Base-by-base conservation (phyloP, 2,888 invertebrate genomes). In the Molorchus minor region DNA sequence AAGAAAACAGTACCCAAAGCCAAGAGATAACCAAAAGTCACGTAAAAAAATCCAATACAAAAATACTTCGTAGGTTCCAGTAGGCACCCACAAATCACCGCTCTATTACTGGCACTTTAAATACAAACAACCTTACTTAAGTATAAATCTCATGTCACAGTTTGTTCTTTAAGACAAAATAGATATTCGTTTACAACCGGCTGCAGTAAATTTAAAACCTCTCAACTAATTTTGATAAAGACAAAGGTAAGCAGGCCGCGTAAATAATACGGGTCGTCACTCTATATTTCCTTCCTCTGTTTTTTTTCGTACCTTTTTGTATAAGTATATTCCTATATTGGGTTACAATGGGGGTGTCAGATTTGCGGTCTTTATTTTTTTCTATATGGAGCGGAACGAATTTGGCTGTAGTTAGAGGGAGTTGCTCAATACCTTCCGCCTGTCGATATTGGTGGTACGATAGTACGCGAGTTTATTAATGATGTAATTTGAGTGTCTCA, bases 1-100 rank as follows among this genome's bases (percentile, higher is more conserved):
- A 84, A 84, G 85, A 87, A 87, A 85, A 80, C 87, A 87, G 87
- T 86, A 81, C 84, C 84, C 87, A 69, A 70, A 69, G 59, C 68
- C 68, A 51, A 56, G 29, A 15, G 15, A 3, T 21, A 25, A 30
- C 10, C n/a, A n/a, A n/a, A n/a, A 20, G 21, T 15, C 15, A 36
- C 8, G 16, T 8, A 33, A 45, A 55, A 13, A 41, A 8, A 35
- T 13, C 13, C 35, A 19, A 19, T 40, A 35, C 40, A 38, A 12
- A 53, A 40, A 54, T 33, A 19, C 13, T 33, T 12, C 12, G 46
- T 40, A 8, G 7, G n/a, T 19, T 47, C 51, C 21, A 53, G 33
- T 56, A 43, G 7, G 45, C 61, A 60, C 64, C 52, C 36, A 55
- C 51, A 41, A 46, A 59, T 56, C 61, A 61, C 53, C 38, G 52